Base-by-base conservation (phyloP, 35 echinoderm and acorn worm genomes). In the Chiridota heheva region DNA sequence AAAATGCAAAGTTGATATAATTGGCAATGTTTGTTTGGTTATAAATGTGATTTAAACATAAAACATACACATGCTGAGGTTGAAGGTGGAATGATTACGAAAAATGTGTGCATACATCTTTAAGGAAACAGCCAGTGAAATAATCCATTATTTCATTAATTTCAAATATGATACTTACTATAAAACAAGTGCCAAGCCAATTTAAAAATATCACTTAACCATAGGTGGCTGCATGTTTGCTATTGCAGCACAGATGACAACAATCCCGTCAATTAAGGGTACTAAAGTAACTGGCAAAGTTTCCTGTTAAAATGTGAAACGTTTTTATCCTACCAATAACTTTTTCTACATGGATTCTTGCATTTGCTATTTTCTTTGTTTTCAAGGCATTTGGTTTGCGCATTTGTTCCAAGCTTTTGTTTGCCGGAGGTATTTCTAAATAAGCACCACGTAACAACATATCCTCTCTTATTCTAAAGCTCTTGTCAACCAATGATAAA, bases 331-430 rank as follows among this genome's bases (percentile, higher is more conserved):
- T 30, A 13, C 42, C 28, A 3, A 82, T 89, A 10, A 78, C 86
- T 71, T 78, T 77, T 24, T 89, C 86, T 1, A 89, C 86, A 64
- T 89, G 86, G 3, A 89, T 89, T 16, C 77, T 38, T 4, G 53
- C 8, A 31, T 89, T 89, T 22, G 86, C 86, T 34, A 89, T 40
- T 48, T 82, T 89, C 69, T 89, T 89, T 36, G 86, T 89, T 40
- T 85, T 63, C 20, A 42, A 42, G 2, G 63, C 82, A 22, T 86
- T 60, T 2, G 27, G 18, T 40, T 15, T 7, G 4, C 71, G 78
- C 73, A 78, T 68, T 62, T 91, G 81, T 2, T 58, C 8, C 1
- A 60, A 36, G 8, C 88, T 82, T 31, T 70, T 29, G 36, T 20
- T 34, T 58, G 82, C 25, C 46, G 83, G 75, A 30, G 89, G 83